Evolutionary conservation across 1,140 invertebrate genomes (phyloP).

Genomic region (Eciton burchellii): DNA sequence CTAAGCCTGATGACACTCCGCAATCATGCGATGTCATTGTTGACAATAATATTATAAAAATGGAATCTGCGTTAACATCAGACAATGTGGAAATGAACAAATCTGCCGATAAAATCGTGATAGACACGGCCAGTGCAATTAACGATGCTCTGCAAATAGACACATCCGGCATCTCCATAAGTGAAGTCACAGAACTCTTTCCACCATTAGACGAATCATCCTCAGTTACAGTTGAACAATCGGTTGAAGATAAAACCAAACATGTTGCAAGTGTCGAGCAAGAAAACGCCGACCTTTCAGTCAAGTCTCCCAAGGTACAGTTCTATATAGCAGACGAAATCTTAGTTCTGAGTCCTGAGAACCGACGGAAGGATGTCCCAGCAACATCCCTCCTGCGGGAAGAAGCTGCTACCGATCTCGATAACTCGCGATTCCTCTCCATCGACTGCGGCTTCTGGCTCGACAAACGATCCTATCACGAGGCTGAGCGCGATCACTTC

Average conservation of each 20-base stretch:
- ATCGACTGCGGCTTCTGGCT: constrained; percentile 87
- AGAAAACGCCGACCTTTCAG: constrained; percentile 14
- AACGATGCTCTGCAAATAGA: neutral
- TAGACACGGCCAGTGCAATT: neutral
- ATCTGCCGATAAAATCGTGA: neutral
- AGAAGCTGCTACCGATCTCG: constrained; percentile 61
- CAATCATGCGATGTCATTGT: neutral
- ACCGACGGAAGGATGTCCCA: constrained; percentile 60
- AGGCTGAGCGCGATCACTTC: constrained; percentile 87
- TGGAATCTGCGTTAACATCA: neutral
- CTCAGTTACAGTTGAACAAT: neutral
- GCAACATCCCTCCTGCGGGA: constrained; percentile 6
- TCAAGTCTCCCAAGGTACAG: constrained; percentile 74
- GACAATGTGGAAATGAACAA: constrained; percentile 5
- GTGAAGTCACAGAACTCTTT: constrained; percentile 21
- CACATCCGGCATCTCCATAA: constrained; percentile 54
- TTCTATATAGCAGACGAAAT: constrained; percentile 82
- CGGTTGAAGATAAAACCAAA: constrained; percentile 49
- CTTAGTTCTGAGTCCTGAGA: constrained; percentile 73
- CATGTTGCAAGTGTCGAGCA: constrained; percentile 22
- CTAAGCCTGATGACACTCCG: neutral
- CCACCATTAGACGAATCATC: constrained; percentile 18
- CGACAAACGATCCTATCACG: constrained; percentile 87
- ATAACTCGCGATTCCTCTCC: constrained; percentile 68
- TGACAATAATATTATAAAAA: neutral